These are phyloP conservation scores for Junonia oenone DNA, from an alignment of 2,888 invertebrate genomes.

Conservation along the genomic window DNA sequence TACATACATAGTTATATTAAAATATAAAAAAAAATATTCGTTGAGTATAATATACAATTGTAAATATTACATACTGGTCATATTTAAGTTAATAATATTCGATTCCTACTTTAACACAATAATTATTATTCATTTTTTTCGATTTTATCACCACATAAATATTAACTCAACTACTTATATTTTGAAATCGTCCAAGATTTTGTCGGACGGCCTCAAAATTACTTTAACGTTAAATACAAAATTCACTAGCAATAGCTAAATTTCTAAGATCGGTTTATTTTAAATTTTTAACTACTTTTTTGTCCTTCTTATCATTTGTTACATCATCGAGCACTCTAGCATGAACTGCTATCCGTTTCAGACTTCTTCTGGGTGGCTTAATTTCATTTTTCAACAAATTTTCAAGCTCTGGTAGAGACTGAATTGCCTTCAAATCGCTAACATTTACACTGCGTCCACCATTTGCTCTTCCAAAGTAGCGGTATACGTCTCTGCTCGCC, in stretches of 20 bases:
- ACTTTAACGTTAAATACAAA: constrained; percentile 16
- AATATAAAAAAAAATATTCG: constrained; percentile 18
- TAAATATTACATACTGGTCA: constrained; percentile 50
- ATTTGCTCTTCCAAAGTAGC: constrained; percentile 56
- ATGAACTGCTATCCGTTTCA: constrained; percentile 55
- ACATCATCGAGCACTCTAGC: constrained; percentile 48
- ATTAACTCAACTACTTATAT: constrained; percentile 46
- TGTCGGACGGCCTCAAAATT: constrained; percentile 73
- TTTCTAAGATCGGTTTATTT: neutral
- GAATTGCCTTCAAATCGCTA: constrained; percentile 63
- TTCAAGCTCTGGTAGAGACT: constrained; percentile 56
- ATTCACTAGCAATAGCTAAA: constrained; percentile 9
- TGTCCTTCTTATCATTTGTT: constrained; percentile 38
- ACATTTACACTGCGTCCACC: constrained; percentile 55
- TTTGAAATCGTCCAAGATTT: constrained; percentile 72
- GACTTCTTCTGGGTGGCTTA: constrained; percentile 54
- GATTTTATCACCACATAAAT: constrained; percentile 37
- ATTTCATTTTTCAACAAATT: constrained; percentile 61
- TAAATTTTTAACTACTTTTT: constrained; percentile 28
- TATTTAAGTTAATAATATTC: constrained; percentile 3
- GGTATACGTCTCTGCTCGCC: constrained; percentile 50
- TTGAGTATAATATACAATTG: constrained; percentile 32
- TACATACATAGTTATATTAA: constrained; percentile 10
- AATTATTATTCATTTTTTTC: constrained; percentile 2
- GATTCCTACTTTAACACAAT: neutral